phyloP scores from a whole-genome alignment of 2,888 invertebrate genomes.

The Artemia sp. region DNA sequence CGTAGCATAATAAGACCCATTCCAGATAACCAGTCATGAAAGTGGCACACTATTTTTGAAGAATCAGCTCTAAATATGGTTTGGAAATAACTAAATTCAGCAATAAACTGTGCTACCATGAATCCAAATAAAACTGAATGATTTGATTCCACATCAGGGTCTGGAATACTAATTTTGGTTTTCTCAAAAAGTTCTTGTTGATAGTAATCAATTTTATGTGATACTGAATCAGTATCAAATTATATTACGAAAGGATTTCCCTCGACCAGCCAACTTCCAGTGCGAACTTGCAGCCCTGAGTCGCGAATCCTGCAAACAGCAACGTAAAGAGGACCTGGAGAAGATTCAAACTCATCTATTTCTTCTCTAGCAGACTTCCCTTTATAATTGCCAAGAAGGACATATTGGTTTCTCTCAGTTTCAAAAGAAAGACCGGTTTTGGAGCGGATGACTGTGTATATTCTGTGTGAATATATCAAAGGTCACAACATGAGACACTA shows the following conservation, averaged over 20 bases:
- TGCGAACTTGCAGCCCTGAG: slow-evolving; percentile 69
- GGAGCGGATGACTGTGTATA: too few species aligned
- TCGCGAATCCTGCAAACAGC: slow-evolving; percentile 61
- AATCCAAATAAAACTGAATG: slow-evolving; percentile 92
- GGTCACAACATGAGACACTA: too few species aligned
- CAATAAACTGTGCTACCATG: slow-evolving; percentile 78
- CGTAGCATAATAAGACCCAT: slow-evolving; percentile 75
- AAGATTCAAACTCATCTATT: slow-evolving; percentile 79
- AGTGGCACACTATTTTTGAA: slow-evolving; percentile 77
- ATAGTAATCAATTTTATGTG: slow-evolving; percentile 86
- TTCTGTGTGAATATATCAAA: too few species aligned
- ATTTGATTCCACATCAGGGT: slow-evolving; percentile 84
- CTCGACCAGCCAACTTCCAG: slow-evolving; percentile 97
- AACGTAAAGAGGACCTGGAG: slow-evolving; percentile 49
- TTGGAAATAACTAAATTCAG: slow-evolving; percentile 37
- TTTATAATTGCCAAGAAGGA: slow-evolving; percentile 83
- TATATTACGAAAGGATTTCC: slow-evolving; percentile 97
- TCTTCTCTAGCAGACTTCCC: slow-evolving; percentile 83
- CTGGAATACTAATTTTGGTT: slow-evolving; percentile 76
- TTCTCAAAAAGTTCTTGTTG: slow-evolving; percentile 85
- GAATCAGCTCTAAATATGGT: slow-evolving; percentile 38
- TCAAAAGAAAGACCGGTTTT: too few species aligned
- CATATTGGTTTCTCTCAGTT: slow-evolving; percentile 30
- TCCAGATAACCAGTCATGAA: slow-evolving; percentile 98
- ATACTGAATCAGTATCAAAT: slow-evolving; percentile 89